phyloP scores from a whole-genome alignment of 2,888 invertebrate genomes.

The Strigamia maritima region DNA sequence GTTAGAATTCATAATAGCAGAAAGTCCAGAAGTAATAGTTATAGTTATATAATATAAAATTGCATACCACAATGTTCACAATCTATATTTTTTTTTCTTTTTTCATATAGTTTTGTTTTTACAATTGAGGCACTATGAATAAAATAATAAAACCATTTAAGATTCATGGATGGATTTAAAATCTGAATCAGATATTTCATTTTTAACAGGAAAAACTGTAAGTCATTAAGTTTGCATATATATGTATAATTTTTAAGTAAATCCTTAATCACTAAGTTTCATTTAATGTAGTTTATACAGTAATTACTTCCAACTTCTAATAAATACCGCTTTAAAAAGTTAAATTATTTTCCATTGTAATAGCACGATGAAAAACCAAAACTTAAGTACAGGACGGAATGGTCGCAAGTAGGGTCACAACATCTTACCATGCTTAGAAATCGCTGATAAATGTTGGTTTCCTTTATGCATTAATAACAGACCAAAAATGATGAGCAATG shows the following conservation, averaged over 20 bases:
- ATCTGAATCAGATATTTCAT: too few species aligned
- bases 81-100: not conserved
- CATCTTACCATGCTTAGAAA: conserved; percentile 29
- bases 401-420: not conserved
- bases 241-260: not conserved
- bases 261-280: not conserved
- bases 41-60: too few species aligned
- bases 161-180: not conserved
- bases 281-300: too few species aligned
- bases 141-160: not conserved
- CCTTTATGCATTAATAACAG: conserved; percentile 60
- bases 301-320: too few species aligned
- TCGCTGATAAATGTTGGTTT: conserved; percentile 37
- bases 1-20: too few species aligned
- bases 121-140: not conserved
- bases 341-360: not conserved
- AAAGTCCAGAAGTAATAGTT: too few species aligned
- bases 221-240: too few species aligned
- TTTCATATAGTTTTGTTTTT: not conserved
- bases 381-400: conserved; percentile 21
- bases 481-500: conserved; percentile 66
- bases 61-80: not conserved
- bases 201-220: too few species aligned
- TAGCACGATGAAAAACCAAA: too few species aligned
- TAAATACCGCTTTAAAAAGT: too few species aligned